These are phyloP conservation scores for Saimiri boliviensis DNA, from an alignment of 2,113 vertebrate genomes.

Conservation along the genomic window DNA sequence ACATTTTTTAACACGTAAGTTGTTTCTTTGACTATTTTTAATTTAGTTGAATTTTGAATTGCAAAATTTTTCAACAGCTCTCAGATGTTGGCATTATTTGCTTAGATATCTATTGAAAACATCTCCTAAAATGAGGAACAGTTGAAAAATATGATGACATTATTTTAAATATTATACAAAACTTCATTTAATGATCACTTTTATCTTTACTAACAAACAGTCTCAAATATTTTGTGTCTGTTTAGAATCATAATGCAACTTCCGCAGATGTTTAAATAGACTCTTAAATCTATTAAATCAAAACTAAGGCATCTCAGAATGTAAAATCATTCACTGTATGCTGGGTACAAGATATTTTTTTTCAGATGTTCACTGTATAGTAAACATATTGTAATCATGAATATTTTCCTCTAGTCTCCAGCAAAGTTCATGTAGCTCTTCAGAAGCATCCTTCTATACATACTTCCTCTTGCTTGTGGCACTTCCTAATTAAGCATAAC, in stretches of 20 bases:
- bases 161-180: neutral
- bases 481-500: neutral
- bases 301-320: neutral
- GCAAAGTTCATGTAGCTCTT: neutral
- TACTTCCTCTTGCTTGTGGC: neutral
- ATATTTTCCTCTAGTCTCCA: neutral
- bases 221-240: neutral
- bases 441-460: neutral
- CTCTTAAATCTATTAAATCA: neutral
- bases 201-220: neutral
- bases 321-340: neutral
- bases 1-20: neutral
- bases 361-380: neutral
- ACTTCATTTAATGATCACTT: neutral
- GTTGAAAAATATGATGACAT: neutral
- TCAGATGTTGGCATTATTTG: neutral
- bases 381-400: neutral
- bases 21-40: neutral
- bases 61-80: neutral
- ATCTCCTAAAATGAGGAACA: neutral
- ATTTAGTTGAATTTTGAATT: neutral
- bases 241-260: neutral
- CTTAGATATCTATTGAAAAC: neutral
- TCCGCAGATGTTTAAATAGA: neutral
- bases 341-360: neutral